Conservation (phyloP, 2,888 invertebrate species). For the Seira sanloemensis region DNA sequence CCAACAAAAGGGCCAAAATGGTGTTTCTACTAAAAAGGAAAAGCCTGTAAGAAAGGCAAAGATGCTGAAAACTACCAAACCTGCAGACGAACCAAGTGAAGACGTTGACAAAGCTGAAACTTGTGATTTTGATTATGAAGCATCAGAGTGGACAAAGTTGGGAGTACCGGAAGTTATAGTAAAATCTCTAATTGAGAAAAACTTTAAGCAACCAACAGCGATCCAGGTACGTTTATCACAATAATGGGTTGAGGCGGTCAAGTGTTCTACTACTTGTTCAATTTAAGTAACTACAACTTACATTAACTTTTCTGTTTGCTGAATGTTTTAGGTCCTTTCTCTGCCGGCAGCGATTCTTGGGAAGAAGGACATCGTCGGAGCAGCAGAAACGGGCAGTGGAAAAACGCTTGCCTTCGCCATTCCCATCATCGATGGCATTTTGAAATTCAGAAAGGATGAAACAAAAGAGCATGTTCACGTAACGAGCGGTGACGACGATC, state of each 20-base stretch:
- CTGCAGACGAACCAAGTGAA: no score
- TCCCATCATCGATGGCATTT: slow-evolving; percentile 91
- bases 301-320: slow-evolving; percentile 28
- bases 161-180: slow-evolving; percentile 83
- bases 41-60: not conserved
- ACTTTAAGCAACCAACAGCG: slow-evolving; percentile 89
- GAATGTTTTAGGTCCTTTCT: slow-evolving; percentile 78
- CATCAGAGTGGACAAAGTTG: slow-evolving; percentile 76
- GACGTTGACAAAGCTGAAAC: slow-evolving; percentile 26
- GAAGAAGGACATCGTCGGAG: slow-evolving; percentile 94
- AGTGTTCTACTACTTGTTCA: no score
- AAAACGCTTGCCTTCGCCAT: slow-evolving; percentile 98
- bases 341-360: slow-evolving; percentile 91
- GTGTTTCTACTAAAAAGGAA: slow-evolving; percentile 75
- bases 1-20: slow-evolving; percentile 34
- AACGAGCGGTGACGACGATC: no score
- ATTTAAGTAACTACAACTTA: no score
- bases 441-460: slow-evolving; percentile 77
- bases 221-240: no score
- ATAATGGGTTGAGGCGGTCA: no score
- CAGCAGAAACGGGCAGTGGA: slow-evolving; percentile 99
- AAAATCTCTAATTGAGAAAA: slow-evolving; percentile 84
- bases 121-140: slow-evolving; percentile 29
- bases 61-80: not conserved
- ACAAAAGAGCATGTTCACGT: no score